Evolutionary conservation across 1,140 invertebrate species (phyloP), one percentile per base, ranked within the genome.

Genomic region (Odontomachus brunneus): DNA sequence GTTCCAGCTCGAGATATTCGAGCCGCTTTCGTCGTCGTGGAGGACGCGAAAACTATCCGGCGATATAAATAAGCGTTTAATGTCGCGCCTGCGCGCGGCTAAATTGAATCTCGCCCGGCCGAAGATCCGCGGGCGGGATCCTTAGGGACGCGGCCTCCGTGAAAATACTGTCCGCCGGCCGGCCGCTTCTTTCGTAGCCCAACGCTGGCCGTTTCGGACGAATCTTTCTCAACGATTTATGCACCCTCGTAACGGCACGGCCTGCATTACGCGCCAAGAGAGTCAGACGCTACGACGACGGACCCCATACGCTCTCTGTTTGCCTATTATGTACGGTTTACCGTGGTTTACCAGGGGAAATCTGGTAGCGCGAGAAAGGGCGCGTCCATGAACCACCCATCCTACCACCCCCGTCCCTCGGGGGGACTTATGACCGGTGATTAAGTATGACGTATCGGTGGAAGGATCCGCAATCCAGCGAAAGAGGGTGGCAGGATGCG

Each of bases 31-130:
- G 44, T 78, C 81, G 33, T 76, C 84, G 51, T 84, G 57, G 51
- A 71, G 85, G 33, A 75, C 26, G 78, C 76, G 80, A 84, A 80
- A 71, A 80, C 85, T 65, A 86, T 69, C 65, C 67, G 53, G 51
- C 78, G 75, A 86, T 85, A 85, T 83, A 88, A 83, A 88, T 88
- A 88, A 88, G 87, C 84, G 88, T 89, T 90, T 90, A 92, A 91
- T 89, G 85, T 87, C 80, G 75, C 85, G 76, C 85, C 69, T 22
- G 69, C 74, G 38, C 38, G 38, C 80, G 78, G 72, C 88, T 84
- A 92, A 92, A 93, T 93, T 91, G 91, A 93, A 92, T 93, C 91
- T 89, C 89, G 85, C 89, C 86, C 87, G 89, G 81, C 84, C 90
- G 87, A 89, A 82, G 88, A 91, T 88, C 86, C 83, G 85, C 83